Evolutionary conservation across 2,113 vertebrate species (phyloP).

Genomic region (Plectropomus leopardus): DNA sequence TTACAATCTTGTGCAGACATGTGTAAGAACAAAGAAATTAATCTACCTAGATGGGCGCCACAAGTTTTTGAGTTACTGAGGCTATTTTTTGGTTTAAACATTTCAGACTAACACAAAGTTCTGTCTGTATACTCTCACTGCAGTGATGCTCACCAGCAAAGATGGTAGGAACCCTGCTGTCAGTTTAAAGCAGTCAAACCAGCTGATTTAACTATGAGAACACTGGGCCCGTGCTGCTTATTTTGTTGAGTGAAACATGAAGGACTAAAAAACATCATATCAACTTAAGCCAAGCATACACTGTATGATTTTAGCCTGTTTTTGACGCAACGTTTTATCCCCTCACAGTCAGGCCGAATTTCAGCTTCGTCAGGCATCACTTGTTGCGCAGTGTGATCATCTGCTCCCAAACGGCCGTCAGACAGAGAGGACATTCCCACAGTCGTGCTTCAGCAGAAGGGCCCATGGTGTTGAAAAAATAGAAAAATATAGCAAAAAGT

Average conservation of each 20-base stretch:
- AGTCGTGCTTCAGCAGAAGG: no score
- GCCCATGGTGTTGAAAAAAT: no score
- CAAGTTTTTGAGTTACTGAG: neutral
- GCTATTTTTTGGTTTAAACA: no score
- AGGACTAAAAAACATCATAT: neutral
- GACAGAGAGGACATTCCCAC: no score
- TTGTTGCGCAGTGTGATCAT: no score
- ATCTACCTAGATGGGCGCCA: neutral
- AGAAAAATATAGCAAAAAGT: no score
- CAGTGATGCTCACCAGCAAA: neutral
- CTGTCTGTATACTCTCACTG: neutral
- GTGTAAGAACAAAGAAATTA: constrained; percentile 42
- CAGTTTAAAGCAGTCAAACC: neutral
- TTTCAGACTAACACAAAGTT: neutral
- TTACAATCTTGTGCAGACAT: constrained; percentile 13
- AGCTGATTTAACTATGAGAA: neutral
- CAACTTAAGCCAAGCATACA: no score
- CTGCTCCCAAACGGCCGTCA: no score
- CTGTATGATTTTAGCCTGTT: no score
- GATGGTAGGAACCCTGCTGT: neutral
- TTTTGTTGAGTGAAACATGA: neutral
- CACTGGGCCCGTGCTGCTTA: neutral
- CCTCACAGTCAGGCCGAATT: no score
- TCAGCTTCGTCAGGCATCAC: no score
- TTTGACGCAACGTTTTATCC: no score